Base-by-base conservation (phyloP, 2,797 vertebrate species). In the Cottoperca gobio region DNA sequence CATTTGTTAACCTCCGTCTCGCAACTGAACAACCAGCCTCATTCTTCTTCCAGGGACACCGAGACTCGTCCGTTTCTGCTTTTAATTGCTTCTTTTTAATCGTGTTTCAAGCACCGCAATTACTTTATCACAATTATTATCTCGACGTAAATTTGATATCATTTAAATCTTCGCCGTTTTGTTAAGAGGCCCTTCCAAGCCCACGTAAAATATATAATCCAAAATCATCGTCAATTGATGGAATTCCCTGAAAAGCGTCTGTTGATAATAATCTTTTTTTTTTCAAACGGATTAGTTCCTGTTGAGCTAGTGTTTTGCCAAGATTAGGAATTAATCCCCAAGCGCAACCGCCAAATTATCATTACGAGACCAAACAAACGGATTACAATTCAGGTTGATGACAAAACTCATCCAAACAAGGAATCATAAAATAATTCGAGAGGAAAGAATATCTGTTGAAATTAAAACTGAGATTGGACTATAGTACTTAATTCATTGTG, bases 1-100 rank as follows among this genome's bases (percentile, higher is more conserved):
- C 94, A 94, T 94, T 93, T 88, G 94, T 94, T 93, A 92, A 93
- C 93, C 93, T 89, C 89, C 53, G 76, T 79, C 82, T 84, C 72
- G 50, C 64, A 13, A 49, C 68, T 86, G 83, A 91, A 91, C 88
- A 81, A 75, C 23, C 70, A 78, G 75, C 70, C 79, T 86, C 82
- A 70, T 82, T 65, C 71, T 81, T 70, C 71, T 58, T 85, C 79
- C 53, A 59, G 16, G 50, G 53, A 39, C 63, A 31, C 76, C 2
- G 45, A 81, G 57, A 71, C 59, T 37, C 53, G 24, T 73, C 75
- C 4, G 0, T 73, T 81, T 84, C 23, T 80, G 77, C 35, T 82
- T 90, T 82, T 79, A 84, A 80, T 87, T 78, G 55, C 60, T 48
- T 63, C 62, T 62, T 74, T 63, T 76, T 48, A 35, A 26, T 6